A percentile compares a stretch with the other conserved stretches of the same genome.
These are phyloP conservation scores for Heteromormyrus szaboi DNA, from an alignment of 2,797 vertebrate species.

Conservation along the genomic window DNA sequence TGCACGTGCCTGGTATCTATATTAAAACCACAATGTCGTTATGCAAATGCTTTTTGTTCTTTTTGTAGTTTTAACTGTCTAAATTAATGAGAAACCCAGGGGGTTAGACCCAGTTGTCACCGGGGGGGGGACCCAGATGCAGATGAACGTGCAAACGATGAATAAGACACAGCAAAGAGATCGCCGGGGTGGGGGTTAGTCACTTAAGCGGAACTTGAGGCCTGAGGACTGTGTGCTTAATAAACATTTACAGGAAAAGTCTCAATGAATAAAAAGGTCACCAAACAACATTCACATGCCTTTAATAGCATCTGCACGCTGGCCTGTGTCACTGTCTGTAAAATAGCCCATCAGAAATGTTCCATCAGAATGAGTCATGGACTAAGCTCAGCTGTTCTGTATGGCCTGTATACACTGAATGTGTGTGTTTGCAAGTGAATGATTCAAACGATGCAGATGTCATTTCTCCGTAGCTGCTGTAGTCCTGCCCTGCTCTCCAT, in stretches of 20 bases:
- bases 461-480: not conserved
- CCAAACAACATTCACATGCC: not conserved
- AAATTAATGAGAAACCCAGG: slow-evolving; percentile 18
- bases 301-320: not conserved
- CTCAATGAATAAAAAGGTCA: not conserved
- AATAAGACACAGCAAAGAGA: not conserved
- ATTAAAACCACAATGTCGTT: slow-evolving; percentile 15
- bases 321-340: not conserved
- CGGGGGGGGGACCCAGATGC: not conserved
- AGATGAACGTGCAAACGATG: not conserved
- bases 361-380: not conserved
- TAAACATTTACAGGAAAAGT: not conserved
- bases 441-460: not conserved
- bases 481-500: not conserved
- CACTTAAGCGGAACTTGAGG: not conserved
- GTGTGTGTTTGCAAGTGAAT: not conserved
- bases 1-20: not conserved
- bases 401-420: not conserved
- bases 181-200: not conserved
- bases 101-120: not conserved
- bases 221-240: not conserved
- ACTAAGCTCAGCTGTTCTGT: not conserved
- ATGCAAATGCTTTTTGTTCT: slow-evolving; percentile 5
- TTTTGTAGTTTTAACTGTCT: slow-evolving; percentile 2
- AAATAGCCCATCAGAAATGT: not conserved